These are phyloP conservation scores for Ennomos quercinarius DNA, from an alignment of 2,888 invertebrate genomes.

Conservation along the genomic window DNA sequence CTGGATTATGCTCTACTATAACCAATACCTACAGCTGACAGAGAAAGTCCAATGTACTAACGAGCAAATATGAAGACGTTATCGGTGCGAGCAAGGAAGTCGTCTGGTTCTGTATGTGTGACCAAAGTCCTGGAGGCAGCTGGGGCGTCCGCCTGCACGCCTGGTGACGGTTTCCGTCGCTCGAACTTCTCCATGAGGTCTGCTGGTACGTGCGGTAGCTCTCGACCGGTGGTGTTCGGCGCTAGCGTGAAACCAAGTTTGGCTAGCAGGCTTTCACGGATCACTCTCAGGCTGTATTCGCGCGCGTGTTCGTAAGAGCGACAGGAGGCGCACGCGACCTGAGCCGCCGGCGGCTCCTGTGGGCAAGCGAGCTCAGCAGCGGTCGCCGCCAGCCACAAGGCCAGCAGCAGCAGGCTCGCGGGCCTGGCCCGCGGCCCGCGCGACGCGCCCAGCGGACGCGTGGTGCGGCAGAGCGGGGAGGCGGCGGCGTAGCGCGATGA, in stretches of 20 bases:
- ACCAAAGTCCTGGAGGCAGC: constrained; percentile 80
- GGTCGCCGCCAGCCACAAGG: constrained; percentile 79
- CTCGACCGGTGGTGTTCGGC: constrained; percentile 87
- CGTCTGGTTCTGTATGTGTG: constrained; percentile 87
- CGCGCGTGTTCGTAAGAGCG: constrained; percentile 85
- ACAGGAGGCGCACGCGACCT: constrained; percentile 81
- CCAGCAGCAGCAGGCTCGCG: constrained; percentile 84
- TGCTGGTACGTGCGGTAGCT: constrained; percentile 85
- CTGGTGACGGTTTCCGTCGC: constrained; percentile 82
- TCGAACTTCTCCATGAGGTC: constrained; percentile 82
- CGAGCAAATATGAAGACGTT: constrained; percentile 89
- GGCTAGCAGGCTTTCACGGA: constrained; percentile 87
- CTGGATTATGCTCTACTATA: constrained; percentile 23
- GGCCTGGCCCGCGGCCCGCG: constrained; percentile 85
- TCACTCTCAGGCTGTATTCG: constrained; percentile 86
- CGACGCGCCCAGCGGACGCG: constrained; percentile 85
- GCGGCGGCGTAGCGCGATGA: constrained; percentile 80
- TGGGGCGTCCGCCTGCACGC: constrained; percentile 86
- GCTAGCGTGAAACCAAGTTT: constrained; percentile 87
- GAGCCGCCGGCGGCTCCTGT: constrained; percentile 64
- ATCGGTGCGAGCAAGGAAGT: constrained; percentile 88
- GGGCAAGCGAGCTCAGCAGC: constrained; percentile 75
- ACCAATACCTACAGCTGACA: constrained; percentile 20
- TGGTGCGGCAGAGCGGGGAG: constrained; percentile 83
- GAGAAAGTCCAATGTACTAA: constrained; percentile 72